Evolutionary conservation across 2,113 vertebrate species (phyloP), one percentile per base, ranked within the genome.

Genomic region (Plecturocebus donacophilus): DNA sequence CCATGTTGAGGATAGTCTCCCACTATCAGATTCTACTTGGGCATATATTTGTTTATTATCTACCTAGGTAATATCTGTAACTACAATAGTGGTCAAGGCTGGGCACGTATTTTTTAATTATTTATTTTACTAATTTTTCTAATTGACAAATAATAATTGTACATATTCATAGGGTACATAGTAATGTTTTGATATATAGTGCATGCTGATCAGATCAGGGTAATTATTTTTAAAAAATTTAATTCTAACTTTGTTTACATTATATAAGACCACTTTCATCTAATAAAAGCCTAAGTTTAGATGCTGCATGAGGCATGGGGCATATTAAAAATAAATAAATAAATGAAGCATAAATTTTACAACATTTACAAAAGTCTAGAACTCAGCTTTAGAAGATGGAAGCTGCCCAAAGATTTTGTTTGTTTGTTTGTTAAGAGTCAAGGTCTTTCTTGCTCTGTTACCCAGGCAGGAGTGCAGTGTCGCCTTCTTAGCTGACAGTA

Each of bases 341-440:
- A 64, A 30, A 64, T 64, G 27, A 64, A 64, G 61, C 27, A 30
- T 30, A 64, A 64, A 13, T 88, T 93, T 91, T 66, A 91, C 23
- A 73, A 91, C 16, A 54, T 30, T 79, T 82, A 91, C 20, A 88
- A 80, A 91, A 80, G 38, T 84, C 54, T 56, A 80, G 30, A 54
- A 92, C 77, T 88, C 21, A 84, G 27, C 40, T 91, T 95, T 58
- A 70, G 64, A 91, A 93, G 27, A 76, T n/a, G 17, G 23, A 93
- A 73, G 38, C 11, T 90, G 12, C 68, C 25, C 6, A 35, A 82
- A 64, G n/a, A 58, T 64, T 64, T 64, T 64, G 61, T 64, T 14
- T 64, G 61, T 61, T 61, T 61, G 27, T 64, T 30, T 64, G 49
- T 52, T 64, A 64, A 64, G 61, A 64, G 27, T 30, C 61, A 14